Evolutionary conservation across 2,113 vertebrate genomes (phyloP), one percentile per base, ranked within the genome.

Genomic region (Saguinus midas): DNA sequence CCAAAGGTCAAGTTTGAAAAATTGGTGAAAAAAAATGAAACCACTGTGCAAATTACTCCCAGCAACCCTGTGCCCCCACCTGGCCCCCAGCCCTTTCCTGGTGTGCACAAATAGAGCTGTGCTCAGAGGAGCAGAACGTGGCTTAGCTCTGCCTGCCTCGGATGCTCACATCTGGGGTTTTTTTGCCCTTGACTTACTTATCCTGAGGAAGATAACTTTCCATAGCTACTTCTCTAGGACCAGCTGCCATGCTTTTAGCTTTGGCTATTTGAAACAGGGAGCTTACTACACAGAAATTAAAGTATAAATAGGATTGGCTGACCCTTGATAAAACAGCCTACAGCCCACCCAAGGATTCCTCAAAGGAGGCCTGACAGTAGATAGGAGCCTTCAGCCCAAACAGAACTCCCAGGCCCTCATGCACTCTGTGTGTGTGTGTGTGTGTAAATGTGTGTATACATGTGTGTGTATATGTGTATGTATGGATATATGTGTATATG

Each of bases 1-100:
- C 52, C 21, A 43, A 95, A 91, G 18, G 25, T 11, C 64, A 91
- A 75, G 45, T 80, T 86, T 66, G 43, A 79, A 83, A 90, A 61
- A 64, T 48, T 9, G 0, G 8, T 45, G 64, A 64, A 70, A 48
- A 48, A 83, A 89, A 70, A 89, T 1, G 9, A 88, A 76, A 57
- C 18, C 25, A 50, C 43, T 78, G 40, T 52, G 58, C 48, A 48
- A 17, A 18, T 66, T 12, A 76, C 55, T 76, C 27, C 84, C 66
- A 75, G n/a, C 23, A 18, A 20, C 6, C 58, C 50, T 29, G 2
- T 32, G 4, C 10, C 32, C 37, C 27, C 1, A 14, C 55, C 32
- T 50, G 32, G 20, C 18, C 32, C 29, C 45, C 55, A 64, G 2
- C 17, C 79, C 40, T 68, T 90, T 48, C n/a, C 20, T 21, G 1